phyloP scores from a whole-genome alignment of 2,113 vertebrate genomes.

The Gadus macrocephalus region DNA sequence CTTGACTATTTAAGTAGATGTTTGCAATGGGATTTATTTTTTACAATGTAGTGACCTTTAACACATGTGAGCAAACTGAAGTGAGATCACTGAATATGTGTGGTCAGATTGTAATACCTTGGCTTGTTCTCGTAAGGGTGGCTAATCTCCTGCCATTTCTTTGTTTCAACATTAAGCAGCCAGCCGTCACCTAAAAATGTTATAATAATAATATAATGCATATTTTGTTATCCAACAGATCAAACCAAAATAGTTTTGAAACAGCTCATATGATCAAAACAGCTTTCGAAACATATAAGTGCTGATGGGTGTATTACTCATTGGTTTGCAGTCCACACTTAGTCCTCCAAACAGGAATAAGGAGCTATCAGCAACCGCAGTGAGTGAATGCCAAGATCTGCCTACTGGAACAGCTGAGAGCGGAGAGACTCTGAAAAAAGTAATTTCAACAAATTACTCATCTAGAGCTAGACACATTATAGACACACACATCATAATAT shows the following conservation, averaged over 20 bases:
- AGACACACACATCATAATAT: not conserved
- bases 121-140: constrained; percentile 85
- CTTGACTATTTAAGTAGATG: too few relatives aligned
- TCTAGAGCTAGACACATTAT: too few relatives aligned
- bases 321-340: constrained; percentile 85
- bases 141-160: constrained; percentile 82
- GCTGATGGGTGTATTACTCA: constrained; percentile 75
- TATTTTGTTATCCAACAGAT: not conserved
- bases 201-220: too few relatives aligned
- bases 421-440: constrained; percentile 65
- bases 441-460: too few relatives aligned
- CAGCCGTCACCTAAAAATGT: constrained; percentile 76
- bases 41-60: too few relatives aligned
- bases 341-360: constrained; percentile 92
- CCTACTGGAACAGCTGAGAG: constrained; percentile 74
- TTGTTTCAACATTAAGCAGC: constrained; percentile 79
- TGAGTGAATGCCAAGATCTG: constrained; percentile 91
- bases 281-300: too few relatives aligned
- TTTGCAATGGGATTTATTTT: too few relatives aligned
- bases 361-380: constrained; percentile 77
- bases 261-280: not conserved
- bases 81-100: not conserved
- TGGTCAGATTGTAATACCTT: constrained; percentile 68
- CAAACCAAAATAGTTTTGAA: not conserved
- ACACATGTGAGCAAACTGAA: too few relatives aligned